A percentile compares a stretch with the other conserved stretches of the same genome.
phyloP scores from a whole-genome alignment of 2,113 vertebrate species.

The Gymnorhina tibicen region DNA sequence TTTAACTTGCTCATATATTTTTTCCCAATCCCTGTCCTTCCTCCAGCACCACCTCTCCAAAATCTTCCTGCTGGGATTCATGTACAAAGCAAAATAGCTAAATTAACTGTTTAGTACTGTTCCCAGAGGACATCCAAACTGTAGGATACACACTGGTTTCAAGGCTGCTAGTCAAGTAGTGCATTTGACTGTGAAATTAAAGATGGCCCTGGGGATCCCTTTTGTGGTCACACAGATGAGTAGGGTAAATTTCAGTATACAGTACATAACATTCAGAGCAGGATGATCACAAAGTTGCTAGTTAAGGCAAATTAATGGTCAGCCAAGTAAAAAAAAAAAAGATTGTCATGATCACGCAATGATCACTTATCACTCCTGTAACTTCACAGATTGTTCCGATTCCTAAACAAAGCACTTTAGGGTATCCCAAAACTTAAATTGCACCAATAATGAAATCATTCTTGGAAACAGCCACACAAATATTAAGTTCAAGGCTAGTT shows the following conservation, averaged over 20 bases:
- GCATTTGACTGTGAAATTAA: slow-evolving; percentile 58
- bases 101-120: neutral
- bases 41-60: neutral
- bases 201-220: slow-evolving; percentile 34
- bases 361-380: neutral
- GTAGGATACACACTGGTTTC: neutral
- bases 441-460: neutral
- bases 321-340: neutral
- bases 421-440: neutral
- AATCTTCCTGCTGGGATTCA: neutral
- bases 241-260: neutral
- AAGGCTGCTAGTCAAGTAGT: neutral
- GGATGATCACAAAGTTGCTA: neutral
- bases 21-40: neutral
- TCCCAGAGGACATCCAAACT: slow-evolving; percentile 44
- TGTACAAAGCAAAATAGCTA: neutral
- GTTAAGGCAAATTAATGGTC: neutral
- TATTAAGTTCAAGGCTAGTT: neutral
- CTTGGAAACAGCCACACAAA: neutral
- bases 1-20: neutral
- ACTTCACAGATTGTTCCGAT: neutral
- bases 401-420: neutral
- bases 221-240: neutral
- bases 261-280: neutral
- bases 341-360: neutral